A percentile compares a stretch with the other conserved stretches of the same genome.
Evolutionary conservation across 2,797 vertebrate species (phyloP).

Genomic region (Halcyon smyrnensis): DNA sequence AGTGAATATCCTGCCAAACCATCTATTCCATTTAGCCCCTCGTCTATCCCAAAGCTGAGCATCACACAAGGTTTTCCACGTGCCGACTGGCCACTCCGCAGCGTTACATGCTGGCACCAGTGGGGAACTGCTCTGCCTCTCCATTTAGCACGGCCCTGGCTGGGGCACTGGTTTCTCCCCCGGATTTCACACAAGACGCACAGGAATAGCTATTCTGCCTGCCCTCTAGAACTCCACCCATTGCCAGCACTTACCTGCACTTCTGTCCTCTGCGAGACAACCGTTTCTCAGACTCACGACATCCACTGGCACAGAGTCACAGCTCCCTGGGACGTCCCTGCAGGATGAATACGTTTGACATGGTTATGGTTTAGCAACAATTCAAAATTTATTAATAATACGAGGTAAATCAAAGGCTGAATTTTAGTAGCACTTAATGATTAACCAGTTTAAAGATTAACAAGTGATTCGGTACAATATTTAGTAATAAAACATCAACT

Average conservation of each 20-base stretch:
- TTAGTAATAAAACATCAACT: background rate
- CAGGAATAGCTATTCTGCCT: background rate
- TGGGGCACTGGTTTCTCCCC: background rate
- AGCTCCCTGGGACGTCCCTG: background rate
- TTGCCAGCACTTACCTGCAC: rapidly evolving
- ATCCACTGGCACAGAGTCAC: background rate
- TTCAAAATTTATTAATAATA: background rate
- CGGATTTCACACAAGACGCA: background rate
- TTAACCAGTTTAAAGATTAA: background rate
- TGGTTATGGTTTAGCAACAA: background rate
- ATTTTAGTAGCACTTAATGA: background rate
- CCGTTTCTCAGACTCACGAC: background rate
- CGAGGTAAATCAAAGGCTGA: background rate
- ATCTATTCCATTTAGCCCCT: background rate
- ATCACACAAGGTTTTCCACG: background rate
- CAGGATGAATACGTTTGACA: background rate
- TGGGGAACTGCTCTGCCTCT: background rate
- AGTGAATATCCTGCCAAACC: background rate
- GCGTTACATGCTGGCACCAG: rapidly evolving
- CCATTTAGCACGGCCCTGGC: background rate
- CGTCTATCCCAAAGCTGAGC: background rate
- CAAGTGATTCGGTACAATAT: background rate
- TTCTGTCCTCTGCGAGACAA: background rate
- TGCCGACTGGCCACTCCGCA: background rate
- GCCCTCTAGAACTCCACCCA: background rate